These are phyloP conservation scores for Pithys albifrons DNA, from an alignment of 2,113 vertebrate genomes.

Conservation along the genomic window DNA sequence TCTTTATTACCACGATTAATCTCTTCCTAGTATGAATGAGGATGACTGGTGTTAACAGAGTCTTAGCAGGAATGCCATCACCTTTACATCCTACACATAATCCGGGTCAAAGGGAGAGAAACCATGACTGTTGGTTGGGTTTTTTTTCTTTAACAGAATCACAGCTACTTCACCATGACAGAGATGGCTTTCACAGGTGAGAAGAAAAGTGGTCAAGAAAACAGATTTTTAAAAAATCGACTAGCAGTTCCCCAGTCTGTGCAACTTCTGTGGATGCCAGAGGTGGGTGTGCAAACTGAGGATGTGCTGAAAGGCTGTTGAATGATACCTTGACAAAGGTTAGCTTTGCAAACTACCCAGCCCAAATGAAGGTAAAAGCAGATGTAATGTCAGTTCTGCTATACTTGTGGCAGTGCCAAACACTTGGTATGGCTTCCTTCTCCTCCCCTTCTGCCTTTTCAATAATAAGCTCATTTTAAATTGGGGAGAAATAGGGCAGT, in stretches of 20 bases:
- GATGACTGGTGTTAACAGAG: not conserved
- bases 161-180: not conserved
- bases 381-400: not conserved
- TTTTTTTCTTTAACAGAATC: not conserved
- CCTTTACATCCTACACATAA: not conserved
- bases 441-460: not conserved
- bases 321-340: not conserved
- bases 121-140: not conserved
- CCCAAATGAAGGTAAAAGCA: not conserved
- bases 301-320: accelerated
- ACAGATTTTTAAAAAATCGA: not conserved
- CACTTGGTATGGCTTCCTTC: constrained; percentile 11
- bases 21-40: not conserved
- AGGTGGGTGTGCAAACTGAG: not conserved
- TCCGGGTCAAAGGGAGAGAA: not conserved
- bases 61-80: not conserved
- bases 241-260: not conserved
- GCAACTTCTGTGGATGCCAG: not conserved
- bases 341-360: not conserved
- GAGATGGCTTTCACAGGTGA: not conserved
- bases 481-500: not conserved
- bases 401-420: not conserved
- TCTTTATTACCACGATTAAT: not conserved
- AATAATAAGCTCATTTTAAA: not conserved
- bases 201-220: not conserved